Conservation (phyloP, 2,113 vertebrate genomes). For the Gallinago jamesoni region DNA sequence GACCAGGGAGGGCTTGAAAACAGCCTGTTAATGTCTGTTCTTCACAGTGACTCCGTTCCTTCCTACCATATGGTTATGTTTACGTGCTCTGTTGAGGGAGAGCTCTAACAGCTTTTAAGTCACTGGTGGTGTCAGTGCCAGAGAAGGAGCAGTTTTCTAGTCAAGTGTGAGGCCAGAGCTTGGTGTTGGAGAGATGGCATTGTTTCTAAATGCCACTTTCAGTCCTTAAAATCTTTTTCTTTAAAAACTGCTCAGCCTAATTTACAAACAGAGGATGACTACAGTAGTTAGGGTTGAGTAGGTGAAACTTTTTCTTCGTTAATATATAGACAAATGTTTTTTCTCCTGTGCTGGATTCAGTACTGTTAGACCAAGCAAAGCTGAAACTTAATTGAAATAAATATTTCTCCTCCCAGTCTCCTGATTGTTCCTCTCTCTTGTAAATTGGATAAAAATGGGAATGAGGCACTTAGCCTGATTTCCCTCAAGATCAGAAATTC, state of each 20-base stretch:
- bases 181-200: neutral
- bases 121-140: neutral
- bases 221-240: neutral
- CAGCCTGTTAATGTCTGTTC: neutral
- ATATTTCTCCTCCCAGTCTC: neutral
- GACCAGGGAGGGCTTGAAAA: neutral
- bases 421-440: neutral
- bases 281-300: neutral
- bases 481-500: neutral
- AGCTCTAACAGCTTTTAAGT: conserved; percentile 15
- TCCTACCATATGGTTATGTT: neutral
- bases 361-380: neutral
- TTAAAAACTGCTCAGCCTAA: neutral
- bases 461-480: neutral
- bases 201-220: neutral
- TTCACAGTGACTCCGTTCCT: neutral
- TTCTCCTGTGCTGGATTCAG: neutral
- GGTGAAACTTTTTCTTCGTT: neutral
- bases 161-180: neutral
- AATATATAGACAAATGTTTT: neutral
- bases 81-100: neutral
- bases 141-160: neutral
- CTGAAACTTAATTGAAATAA: conserved; percentile 12
- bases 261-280: neutral
- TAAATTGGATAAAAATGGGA: conserved; percentile 4